Conservation (phyloP, 2,888 invertebrate species). For the Melanostoma mellinum region DNA sequence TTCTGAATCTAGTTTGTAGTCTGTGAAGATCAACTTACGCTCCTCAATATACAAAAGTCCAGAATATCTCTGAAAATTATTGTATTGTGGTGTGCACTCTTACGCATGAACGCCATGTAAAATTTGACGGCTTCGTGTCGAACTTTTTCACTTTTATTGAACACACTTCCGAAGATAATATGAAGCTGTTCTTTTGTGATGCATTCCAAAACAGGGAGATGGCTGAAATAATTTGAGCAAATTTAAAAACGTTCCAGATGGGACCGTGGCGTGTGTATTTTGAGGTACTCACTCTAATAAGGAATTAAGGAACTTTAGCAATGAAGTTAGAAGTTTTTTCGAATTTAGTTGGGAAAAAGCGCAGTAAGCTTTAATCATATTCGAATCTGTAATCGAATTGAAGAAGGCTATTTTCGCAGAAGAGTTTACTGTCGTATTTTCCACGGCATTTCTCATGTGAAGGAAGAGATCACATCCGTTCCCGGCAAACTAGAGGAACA, state of each 20-base stretch:
- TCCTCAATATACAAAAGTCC: conserved; percentile 37
- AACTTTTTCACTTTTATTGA: neutral
- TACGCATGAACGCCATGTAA: conserved; percentile 50
- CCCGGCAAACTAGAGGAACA: conserved; percentile 7
- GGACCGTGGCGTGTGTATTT: neutral
- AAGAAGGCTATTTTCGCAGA: conserved; percentile 3
- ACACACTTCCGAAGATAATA: conserved; percentile 36
- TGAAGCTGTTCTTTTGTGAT: conserved; percentile 43
- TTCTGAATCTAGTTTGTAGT: neutral
- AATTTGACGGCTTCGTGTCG: conserved; percentile 36
- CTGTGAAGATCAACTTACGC: conserved; percentile 12
- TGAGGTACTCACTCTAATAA: conserved; percentile 30
- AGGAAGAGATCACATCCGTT: conserved; percentile 10
- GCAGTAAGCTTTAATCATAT: conserved; percentile 51
- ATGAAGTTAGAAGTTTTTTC: neutral
- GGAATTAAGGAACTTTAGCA: conserved; percentile 49
- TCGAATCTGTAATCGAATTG: conserved; percentile 20
- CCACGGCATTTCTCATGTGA: conserved; percentile 30
- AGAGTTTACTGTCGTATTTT: neutral
- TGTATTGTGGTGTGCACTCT: conserved; percentile 21
- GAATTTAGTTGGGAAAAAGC: conserved; percentile 19
- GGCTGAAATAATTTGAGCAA: conserved; percentile 20
- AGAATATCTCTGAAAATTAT: conserved; percentile 55
- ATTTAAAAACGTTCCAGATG: neutral
- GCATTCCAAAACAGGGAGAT: conserved; percentile 45